These are phyloP conservation scores for Eurytemora carolleeae DNA, from an alignment of 1,140 invertebrate genomes.

Conservation along the genomic window DNA sequence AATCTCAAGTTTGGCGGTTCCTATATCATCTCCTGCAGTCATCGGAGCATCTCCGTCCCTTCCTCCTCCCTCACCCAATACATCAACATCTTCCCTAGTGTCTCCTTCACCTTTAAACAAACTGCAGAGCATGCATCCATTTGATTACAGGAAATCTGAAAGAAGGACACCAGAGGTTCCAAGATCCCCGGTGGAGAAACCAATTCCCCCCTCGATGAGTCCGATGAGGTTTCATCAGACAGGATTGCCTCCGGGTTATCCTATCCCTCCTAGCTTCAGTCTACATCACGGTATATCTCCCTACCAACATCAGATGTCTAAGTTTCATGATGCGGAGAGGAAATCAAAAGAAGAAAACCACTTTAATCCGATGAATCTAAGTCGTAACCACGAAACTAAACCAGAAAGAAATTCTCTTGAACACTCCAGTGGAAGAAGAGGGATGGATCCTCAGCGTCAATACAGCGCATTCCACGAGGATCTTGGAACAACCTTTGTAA, in stretches of 20 bases:
- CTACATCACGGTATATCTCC: constrained; percentile 2
- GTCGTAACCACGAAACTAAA: neutral
- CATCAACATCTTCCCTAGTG: constrained; percentile 29
- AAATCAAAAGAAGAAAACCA: constrained; percentile 29
- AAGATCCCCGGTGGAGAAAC: neutral
- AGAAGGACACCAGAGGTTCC: neutral
- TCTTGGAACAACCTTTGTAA: constrained; percentile 9
- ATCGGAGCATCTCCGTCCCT: constrained; percentile 25
- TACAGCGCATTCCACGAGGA: neutral
- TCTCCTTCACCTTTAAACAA: constrained; percentile 52
- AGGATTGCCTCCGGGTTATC: constrained; percentile 19
- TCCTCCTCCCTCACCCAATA: constrained; percentile 34
- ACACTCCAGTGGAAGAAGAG: neutral
- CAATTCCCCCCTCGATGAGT: constrained; percentile 10
- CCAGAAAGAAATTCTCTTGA: neutral
- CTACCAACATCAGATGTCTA: constrained; percentile 23
- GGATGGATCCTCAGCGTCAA: neutral
- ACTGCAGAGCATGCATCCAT: constrained; percentile 82
- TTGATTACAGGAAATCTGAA: constrained; percentile 57
- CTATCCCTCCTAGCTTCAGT: constrained; percentile 9
- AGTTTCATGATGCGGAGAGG: constrained; percentile 44
- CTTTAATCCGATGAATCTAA: constrained; percentile 60
- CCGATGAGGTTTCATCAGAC: constrained; percentile 17
- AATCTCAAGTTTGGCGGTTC: no score
- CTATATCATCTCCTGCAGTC: no score